phyloP scores from a whole-genome alignment of 1,140 invertebrate species.

The Diachasma alloeum region DNA sequence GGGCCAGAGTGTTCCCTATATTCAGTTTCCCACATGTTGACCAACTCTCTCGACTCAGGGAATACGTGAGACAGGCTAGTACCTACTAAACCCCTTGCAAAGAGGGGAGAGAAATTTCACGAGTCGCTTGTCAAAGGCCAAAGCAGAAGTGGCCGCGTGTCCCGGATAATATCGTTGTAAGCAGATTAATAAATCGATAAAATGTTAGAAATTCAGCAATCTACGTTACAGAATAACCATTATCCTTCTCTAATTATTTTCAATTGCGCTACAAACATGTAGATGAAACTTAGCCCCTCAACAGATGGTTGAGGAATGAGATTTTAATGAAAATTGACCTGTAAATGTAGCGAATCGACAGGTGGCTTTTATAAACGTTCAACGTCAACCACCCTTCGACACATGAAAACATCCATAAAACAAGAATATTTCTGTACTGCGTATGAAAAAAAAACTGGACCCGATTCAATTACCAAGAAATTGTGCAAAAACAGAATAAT shows the following conservation, averaged over 20 bases:
- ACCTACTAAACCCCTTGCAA: background rate
- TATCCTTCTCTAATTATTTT: background rate
- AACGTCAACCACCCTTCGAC: background rate
- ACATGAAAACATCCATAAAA: background rate
- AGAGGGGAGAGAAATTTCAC: constrained; percentile 19
- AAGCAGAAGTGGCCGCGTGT: background rate
- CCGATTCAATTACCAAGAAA: background rate
- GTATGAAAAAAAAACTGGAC: background rate
- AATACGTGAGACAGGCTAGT: background rate
- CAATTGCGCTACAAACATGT: background rate
- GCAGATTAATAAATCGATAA: constrained; percentile 23
- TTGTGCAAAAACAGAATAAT: background rate
- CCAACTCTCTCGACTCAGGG: background rate
- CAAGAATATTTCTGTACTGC: background rate
- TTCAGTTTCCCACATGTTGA: background rate
- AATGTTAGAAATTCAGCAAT: background rate
- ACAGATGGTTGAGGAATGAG: background rate
- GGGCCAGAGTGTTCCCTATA: background rate
- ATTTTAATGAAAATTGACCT: background rate
- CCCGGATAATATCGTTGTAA: constrained; percentile 9
- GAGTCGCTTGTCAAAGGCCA: constrained; percentile 25
- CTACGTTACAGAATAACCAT: background rate
- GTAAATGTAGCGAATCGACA: constrained; percentile 9
- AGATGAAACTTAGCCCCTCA: background rate
- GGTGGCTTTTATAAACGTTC: background rate